Base-by-base conservation (phyloP, 2,797 vertebrate species). In the Danio tinwini region DNA sequence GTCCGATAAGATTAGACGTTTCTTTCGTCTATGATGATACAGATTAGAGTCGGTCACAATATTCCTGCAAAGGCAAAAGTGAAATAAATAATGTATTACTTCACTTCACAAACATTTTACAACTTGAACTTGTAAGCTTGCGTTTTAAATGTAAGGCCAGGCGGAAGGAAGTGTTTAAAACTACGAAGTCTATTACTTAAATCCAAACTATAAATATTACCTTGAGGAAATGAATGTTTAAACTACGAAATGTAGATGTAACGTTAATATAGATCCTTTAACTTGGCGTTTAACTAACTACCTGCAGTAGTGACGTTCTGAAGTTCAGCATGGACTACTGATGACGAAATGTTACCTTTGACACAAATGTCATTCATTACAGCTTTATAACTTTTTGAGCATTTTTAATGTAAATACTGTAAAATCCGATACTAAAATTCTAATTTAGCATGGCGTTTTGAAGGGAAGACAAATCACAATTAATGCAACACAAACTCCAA, bases 301-400 rank as follows among this genome's bases (percentile, higher is more conserved):
- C 55, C 7, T 56, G 55, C 10, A 29, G 5, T 19, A 2, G 29
- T 21, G 19, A 16, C 14, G 8, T 37, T 13, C 14, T 39, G 0
- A 68, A 16, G 11, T 13, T 5, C n/a, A 14, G 45, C 29, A 1
- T 3, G 45, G 29, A 4, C 49, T 62, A 50, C 21, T 50, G 45
- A 9, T 61, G 29, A 74, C 7, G 72, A 74, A 74, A 74, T 21
- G 12, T 59, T 50, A 62, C 59, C 73, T 74, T 63, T 63, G 73
- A 42, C 59, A 75, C 42, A 13, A 5, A 12, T 19, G 63, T 16
- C n/a, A 0, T 52, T 6, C 21, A 29, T n/a, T 39, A 29, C 14
- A 12, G 1, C 9, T n/a, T 16, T n/a, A 7, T 4, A 52, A 17
- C 47, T 11, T 39, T 50, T 16, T 5, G 1, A 29, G n/a, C 1